A percentile compares a stretch with the other conserved stretches of the same genome.
These are phyloP conservation scores for Diplolepis rosae DNA, from an alignment of 2,888 invertebrate species.

Conservation along the genomic window DNA sequence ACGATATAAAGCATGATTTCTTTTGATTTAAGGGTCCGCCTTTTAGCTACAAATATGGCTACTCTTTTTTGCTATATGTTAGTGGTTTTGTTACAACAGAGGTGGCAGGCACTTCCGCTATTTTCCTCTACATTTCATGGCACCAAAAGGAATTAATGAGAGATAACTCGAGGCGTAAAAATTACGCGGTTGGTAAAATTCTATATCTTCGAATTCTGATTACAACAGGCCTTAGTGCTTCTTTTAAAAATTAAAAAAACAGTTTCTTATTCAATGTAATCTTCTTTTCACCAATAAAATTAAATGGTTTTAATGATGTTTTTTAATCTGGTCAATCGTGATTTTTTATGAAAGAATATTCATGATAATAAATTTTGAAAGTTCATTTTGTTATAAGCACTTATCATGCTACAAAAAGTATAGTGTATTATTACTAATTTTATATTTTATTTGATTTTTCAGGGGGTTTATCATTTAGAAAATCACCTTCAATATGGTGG, in stretches of 20 bases:
- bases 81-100: constrained; percentile 90
- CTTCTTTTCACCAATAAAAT: no score
- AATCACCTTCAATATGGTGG: constrained; percentile 60
- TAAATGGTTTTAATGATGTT: no score
- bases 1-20: no score
- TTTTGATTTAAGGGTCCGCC: constrained; percentile 76
- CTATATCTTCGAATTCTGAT: no score
- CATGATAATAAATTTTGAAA: no score
- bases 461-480: constrained; percentile 66
- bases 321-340: no score
- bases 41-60: constrained; percentile 91
- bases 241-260: no score
- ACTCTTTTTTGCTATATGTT: constrained; percentile 90
- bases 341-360: no score
- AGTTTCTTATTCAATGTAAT: no score
- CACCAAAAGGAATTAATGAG: constrained; percentile 81
- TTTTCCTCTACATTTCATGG: constrained; percentile 90
- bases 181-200: constrained; percentile 63
- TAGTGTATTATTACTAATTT: neutral
- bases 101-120: constrained; percentile 88
- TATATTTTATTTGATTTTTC: constrained; percentile 29
- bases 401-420: no score
- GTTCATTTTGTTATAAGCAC: no score
- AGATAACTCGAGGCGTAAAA: constrained; percentile 74
- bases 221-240: no score